Conservation (phyloP, 1,140 invertebrate species). For the Sinella curviseta region DNA sequence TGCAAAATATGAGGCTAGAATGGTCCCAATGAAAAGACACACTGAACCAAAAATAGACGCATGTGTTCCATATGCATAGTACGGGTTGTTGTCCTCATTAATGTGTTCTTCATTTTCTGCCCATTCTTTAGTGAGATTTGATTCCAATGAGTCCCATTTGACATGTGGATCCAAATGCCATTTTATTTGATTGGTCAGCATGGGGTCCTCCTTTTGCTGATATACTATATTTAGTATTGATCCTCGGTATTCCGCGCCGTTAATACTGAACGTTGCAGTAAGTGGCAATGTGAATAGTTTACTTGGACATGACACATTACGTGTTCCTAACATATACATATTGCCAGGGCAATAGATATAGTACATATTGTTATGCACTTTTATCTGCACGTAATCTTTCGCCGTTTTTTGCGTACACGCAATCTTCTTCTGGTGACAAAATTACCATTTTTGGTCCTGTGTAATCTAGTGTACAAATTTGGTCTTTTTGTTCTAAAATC, state of each 20-base stretch:
- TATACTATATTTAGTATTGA: conserved; percentile 19
- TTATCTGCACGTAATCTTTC: conserved; percentile 33
- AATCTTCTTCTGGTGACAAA: conserved; percentile 22
- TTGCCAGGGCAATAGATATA: conserved; percentile 30
- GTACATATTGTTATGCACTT: conserved; percentile 4
- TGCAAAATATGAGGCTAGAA: too few relatives aligned
- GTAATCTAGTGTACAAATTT: conserved; percentile 23
- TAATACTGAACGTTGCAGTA: conserved; percentile 22
- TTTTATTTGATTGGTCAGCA: conserved; percentile 5
- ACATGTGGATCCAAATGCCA: conserved; percentile 33
- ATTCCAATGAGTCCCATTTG: too few relatives aligned
- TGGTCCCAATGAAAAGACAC: too few relatives aligned
- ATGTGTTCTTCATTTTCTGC: too few relatives aligned
- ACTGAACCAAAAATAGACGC: too few relatives aligned
- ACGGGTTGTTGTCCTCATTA: too few relatives aligned
- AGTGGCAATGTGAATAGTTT: conserved; percentile 21
- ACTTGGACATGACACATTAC: conserved; percentile 18
- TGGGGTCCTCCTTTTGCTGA: conserved; percentile 20
- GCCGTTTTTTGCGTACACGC: not conserved
- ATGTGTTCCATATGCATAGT: too few relatives aligned
- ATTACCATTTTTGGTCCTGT: conserved; percentile 23
- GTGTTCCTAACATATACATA: not conserved
- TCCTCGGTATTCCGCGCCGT: conserved; percentile 15
- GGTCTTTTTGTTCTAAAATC: not conserved
- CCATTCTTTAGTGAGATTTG: too few relatives aligned